These are phyloP conservation scores for Formica selysi DNA, from an alignment of 1,140 invertebrate genomes.

Conservation along the genomic window DNA sequence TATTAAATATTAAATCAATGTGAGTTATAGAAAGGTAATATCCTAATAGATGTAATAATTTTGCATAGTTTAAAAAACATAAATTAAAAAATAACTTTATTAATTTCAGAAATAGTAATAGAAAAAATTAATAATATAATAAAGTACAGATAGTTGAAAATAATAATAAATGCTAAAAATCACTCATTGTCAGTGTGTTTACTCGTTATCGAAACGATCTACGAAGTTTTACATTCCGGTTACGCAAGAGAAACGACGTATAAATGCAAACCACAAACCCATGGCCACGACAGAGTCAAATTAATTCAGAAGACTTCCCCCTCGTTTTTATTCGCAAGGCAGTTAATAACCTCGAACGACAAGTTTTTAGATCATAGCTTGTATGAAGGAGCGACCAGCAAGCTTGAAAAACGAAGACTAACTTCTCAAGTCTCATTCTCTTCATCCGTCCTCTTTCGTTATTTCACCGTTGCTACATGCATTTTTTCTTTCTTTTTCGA, in stretches of 20 bases:
- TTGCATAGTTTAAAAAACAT: neutral
- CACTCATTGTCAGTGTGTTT: neutral
- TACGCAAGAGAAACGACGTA: slow-evolving; percentile 25
- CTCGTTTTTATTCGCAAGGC: slow-evolving; percentile 4
- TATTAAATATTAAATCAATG: neutral
- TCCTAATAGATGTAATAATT: neutral
- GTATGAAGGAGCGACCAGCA: neutral
- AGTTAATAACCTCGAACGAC: slow-evolving; percentile 39
- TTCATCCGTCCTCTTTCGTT: slow-evolving; percentile 2
- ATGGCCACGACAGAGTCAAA: slow-evolving; percentile 6
- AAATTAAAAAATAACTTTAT: neutral
- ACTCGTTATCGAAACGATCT: neutral
- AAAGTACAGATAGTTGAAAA: too few species aligned
- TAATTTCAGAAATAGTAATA: neutral
- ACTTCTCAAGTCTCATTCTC: slow-evolving; percentile 23
- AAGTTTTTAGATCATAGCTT: slow-evolving; percentile 32
- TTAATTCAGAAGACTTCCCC: slow-evolving; percentile 35
- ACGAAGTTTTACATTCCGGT: slow-evolving; percentile 32
- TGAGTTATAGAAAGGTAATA: neutral
- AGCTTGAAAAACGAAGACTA: neutral
- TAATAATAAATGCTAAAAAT: neutral
- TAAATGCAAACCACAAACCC: slow-evolving; percentile 14
- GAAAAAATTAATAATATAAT: too few species aligned
- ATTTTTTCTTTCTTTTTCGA: neutral
- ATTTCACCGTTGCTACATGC: neutral